Conservation (phyloP, 2,888 invertebrate genomes). For the Pollenia angustigena region DNA sequence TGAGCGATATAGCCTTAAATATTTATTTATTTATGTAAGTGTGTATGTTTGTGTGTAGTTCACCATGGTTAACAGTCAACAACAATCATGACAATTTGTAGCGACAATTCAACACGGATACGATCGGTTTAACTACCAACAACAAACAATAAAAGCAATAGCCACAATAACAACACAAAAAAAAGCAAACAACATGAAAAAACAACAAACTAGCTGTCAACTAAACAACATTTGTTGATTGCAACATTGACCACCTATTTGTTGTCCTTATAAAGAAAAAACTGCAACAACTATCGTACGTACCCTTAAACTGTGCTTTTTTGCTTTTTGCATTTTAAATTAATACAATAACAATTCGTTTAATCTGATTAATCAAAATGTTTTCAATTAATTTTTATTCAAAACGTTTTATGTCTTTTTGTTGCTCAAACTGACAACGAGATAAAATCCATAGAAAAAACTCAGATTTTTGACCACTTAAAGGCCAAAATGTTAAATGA, state of each 20-base stretch:
- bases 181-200: conserved; percentile 25
- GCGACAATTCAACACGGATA: conserved; percentile 73
- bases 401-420: conserved; percentile 39
- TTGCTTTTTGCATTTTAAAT: conserved; percentile 32
- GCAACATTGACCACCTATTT: conserved; percentile 69
- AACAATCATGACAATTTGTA: conserved; percentile 74
- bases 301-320: conserved; percentile 19
- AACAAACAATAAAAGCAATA: conserved; percentile 40
- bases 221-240: conserved; percentile 72
- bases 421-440: background rate
- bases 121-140: conserved; percentile 58
- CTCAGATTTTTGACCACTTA: conserved; percentile 41
- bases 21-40: background rate
- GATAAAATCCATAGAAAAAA: background rate
- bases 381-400: conserved; percentile 64
- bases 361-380: conserved; percentile 62
- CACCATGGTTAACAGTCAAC: conserved; percentile 46
- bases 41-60: background rate
- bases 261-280: conserved; percentile 62
- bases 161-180: conserved; percentile 21
- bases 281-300: conserved; percentile 6
- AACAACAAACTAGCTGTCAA: conserved; percentile 67
- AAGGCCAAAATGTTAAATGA: conserved; percentile 43
- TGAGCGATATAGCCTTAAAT: too few relatives aligned
- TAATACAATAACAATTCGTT: conserved; percentile 39